Evolutionary conservation across 2,888 invertebrate genomes (phyloP), one percentile per base, ranked within the genome.

Genomic region (Luperina nickerlii): DNA sequence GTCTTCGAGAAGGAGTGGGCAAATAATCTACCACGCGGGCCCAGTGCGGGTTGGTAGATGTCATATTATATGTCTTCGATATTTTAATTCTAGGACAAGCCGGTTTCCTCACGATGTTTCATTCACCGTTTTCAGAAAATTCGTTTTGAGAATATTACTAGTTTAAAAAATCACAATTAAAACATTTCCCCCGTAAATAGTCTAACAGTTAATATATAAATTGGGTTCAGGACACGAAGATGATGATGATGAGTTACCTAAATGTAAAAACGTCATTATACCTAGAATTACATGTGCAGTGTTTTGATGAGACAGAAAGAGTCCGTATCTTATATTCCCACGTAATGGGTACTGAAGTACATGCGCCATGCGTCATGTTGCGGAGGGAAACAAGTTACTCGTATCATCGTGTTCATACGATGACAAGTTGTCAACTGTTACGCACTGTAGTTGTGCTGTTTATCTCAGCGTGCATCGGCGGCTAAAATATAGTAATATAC

Each of bases 381-480:
- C 48, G 48, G 48, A 48, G 48, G 48, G 48, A 48, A 48, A 48
- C 48, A 15, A 48, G 15, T 48, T 15, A n/a, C n/a, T n/a, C n/a
- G n/a, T n/a, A 15, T 48, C 13, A 82, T 60, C 67, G 71, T 86
- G 82, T 63, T 48, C 75, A 54, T 18, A 67, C 57, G 51, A 4
- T 68, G 75, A 82, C 82, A 65, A 27, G 20, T 57, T 79, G 68
- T 68, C 63, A 51, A 63, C 54, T 71, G 24, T 57, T 48, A 15
- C 69, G 67, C 63, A 80, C 81, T n/a, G 66, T 27, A 62, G 51
- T 32, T 32, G 76, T 15, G 20, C 69, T 70, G 68, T 27, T 24
- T 27, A 62, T 13, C 8, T 32, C 11, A 38, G 57, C 15, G 18
- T 20, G 38, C 24, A n/a, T 9, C 9, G 7, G 8, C 27, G 13